Evolutionary conservation across 2,888 invertebrate genomes (phyloP), one percentile per base, ranked within the genome.

Genomic region (Tetragonisca angustula): DNA sequence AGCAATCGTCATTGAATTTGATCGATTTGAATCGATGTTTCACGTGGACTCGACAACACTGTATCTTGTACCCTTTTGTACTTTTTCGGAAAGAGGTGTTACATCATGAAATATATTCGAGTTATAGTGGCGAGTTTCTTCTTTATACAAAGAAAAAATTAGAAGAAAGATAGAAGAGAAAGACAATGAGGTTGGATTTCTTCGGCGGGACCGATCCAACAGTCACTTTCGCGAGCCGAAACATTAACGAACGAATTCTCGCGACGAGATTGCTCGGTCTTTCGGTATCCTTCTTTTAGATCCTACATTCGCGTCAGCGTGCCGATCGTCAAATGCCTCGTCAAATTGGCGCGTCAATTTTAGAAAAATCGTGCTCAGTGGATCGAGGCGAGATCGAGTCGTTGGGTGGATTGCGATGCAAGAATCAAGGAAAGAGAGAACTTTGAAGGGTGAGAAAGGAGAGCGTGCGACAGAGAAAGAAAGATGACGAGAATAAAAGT

Each of bases 151-250:
- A 36, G 21, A 21, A n/a, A 11, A 49, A 52, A 56, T 24, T 49
- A 3, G 15, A 32, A 52, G 24, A 11, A 65, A 21, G 62, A 27
- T 27, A 24, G 59, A 52, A 43, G 49, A 32, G 36, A 9, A 62
- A 64, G 50, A 59, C 17, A 17, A 72, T 15, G 49, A 54, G 19
- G 27, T 36, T 62, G 76, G 69, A 73, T 32, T 81, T 87, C 74
- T 27, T 84, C 87, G 84, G 87, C 85, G 77, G 80, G 78, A 78
- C 85, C 82, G 85, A 50, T 85, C 69, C 78, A 68, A 54, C 54
- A 36, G 43, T 65, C 32, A 62, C 27, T 79, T 59, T 73, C 52
- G 24, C 43, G 17, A 36, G 67, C 27, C 36, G 32, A 49, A 62
- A 54, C 19, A 24, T 68, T 21, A 61, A 24, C 36, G 49, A 64